Evolutionary conservation across 2,797 vertebrate species (phyloP).

Genomic region (Melopsittacus undulatus): DNA sequence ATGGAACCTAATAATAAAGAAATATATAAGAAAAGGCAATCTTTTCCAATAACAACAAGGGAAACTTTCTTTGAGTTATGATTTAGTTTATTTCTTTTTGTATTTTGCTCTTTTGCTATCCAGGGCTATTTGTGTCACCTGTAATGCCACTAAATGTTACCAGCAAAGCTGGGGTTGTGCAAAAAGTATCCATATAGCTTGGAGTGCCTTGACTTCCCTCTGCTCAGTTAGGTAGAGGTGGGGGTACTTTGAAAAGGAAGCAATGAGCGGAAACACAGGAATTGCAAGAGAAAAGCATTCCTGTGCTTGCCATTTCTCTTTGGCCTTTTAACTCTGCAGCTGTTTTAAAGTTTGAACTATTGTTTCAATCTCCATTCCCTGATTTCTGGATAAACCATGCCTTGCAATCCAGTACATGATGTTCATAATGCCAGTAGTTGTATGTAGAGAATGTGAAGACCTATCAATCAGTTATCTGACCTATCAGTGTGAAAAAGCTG

Average conservation of each 20-base stretch:
- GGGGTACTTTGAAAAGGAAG: neutral
- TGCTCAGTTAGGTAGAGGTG: neutral
- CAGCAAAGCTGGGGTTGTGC: neutral
- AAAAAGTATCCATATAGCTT: neutral
- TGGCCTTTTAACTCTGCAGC: neutral
- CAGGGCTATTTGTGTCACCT: neutral
- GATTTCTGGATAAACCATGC: neutral
- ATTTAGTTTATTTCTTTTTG: neutral
- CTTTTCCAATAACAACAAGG: neutral
- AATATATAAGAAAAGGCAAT: neutral
- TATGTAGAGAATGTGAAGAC: fast-evolving
- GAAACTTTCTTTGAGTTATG: neutral
- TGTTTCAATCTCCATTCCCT: neutral
- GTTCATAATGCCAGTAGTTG: neutral
- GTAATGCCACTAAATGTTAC: neutral
- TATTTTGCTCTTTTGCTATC: neutral
- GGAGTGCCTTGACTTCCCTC: neutral
- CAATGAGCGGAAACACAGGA: neutral
- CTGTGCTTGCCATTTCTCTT: neutral
- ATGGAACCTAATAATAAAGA: neutral
- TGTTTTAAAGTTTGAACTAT: neutral
- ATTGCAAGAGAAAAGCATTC: neutral
- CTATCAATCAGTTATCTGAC: neutral
- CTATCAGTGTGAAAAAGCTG: neutral
- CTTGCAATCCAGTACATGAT: neutral